Base-by-base conservation (phyloP, 2,888 invertebrate genomes). In the Nymphalis c-album region DNA sequence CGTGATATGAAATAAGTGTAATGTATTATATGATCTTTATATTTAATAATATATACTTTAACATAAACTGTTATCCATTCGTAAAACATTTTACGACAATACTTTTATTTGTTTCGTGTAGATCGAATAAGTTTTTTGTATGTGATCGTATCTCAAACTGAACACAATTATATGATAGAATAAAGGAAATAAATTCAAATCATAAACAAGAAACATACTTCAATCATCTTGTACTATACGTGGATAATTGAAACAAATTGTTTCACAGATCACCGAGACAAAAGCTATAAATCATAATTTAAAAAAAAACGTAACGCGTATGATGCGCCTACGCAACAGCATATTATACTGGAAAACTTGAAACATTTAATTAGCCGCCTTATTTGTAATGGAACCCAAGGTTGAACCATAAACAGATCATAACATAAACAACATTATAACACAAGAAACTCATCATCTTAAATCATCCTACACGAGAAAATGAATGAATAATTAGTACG, bases 291-390 rank as follows among this genome's bases (percentile, higher is more conserved):
- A 82, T 85, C 81, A 85, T 4, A 40, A 40, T 13, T 31, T 31
- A 79, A 76, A 76, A 74, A 57, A 16, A 57, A 77, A 80, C 80
- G 83, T 79, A 55, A 53, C 35, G 53, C 58, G 60, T 7, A 47
- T 84, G 77, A 77, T 67, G 67, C 87, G 79, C 90, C 89, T 84
- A 90, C 90, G 77, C 82, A 57, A 71, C 83, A 83, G 80, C 81
- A 80, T 83, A 85, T 85, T 87, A 86, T 81, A 81, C 79, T 85
- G 88, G 88, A 90, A 90, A 91, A 90, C 80, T 88, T 81, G 46
- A 85, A 85, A 84, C 82, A 87, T 84, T 86, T 88, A 90, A 91
- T 90, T 88, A 90, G 85, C 82, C 84, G 77, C 90, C 88, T 79
- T 89, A 88, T 88, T 83, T 75, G 87, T 85, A 78, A 82, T 78